A percentile compares a stretch with the other conserved stretches of the same genome.
Conservation (phyloP, 2,113 vertebrate genomes). For the Castor canadensis region DNA sequence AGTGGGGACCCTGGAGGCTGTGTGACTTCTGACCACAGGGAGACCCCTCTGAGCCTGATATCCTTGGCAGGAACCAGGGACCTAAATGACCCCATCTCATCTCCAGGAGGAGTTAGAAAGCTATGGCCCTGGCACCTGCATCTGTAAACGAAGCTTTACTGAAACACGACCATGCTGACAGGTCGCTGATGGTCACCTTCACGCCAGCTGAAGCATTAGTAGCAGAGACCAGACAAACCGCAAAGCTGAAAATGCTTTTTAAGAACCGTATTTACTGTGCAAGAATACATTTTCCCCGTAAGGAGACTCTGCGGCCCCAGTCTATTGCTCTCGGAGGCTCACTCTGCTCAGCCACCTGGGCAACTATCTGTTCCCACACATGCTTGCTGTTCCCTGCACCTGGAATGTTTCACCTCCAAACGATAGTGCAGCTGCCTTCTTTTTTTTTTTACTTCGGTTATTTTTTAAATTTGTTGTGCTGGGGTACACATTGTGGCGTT, state of each 20-base stretch:
- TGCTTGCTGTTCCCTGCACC: neutral
- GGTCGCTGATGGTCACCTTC: neutral
- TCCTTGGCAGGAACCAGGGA: fast-evolving
- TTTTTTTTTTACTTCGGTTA: too few species aligned
- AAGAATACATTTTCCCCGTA: too few species aligned
- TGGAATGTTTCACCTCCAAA: neutral
- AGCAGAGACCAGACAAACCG: too few species aligned
- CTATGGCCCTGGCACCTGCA: fast-evolving
- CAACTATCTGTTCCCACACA: too few species aligned
- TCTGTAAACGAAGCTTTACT: neutral
- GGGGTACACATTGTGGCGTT: too few species aligned
- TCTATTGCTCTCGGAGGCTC: neutral
- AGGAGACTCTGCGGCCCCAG: too few species aligned
- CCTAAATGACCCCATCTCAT: neutral
- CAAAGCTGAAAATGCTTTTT: too few species aligned
- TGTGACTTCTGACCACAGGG: fast-evolving
- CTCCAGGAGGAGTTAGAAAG: too few species aligned
- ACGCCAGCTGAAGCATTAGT: too few species aligned
- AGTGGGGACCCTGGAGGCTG: neutral
- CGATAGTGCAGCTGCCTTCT: too few species aligned
- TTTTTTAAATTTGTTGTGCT: too few species aligned
- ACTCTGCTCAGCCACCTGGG: too few species aligned
- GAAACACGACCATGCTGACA: fast-evolving
- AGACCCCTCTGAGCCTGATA: neutral
- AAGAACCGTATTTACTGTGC: neutral